Conservation (phyloP, 2,113 vertebrate genomes). For the human (Homo sapiens) region GRCh38 chr11:10300501-10301000, state of each 20-base stretch:
- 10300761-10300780: background rate
- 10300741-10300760: background rate
- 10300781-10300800: background rate
- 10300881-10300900: background rate
- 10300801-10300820: too few species aligned
- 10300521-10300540: too few species aligned
- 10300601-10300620: background rate
- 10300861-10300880: background rate
- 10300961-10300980: background rate
- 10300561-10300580: background rate
- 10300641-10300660: background rate
- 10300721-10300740: conserved; percentile 37
- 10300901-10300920: background rate
- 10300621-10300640: background rate
- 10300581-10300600: background rate
- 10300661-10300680: background rate
- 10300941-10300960: background rate
- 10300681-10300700: background rate
- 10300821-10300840: background rate
- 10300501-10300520: too few species aligned
- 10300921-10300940: background rate
- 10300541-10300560: background rate
- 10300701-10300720: background rate
- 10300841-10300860: background rate
- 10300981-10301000: background rate